Evolutionary conservation across 2,888 invertebrate genomes (phyloP), one percentile per base, ranked within the genome.

Genomic region (Apodemia zela): DNA sequence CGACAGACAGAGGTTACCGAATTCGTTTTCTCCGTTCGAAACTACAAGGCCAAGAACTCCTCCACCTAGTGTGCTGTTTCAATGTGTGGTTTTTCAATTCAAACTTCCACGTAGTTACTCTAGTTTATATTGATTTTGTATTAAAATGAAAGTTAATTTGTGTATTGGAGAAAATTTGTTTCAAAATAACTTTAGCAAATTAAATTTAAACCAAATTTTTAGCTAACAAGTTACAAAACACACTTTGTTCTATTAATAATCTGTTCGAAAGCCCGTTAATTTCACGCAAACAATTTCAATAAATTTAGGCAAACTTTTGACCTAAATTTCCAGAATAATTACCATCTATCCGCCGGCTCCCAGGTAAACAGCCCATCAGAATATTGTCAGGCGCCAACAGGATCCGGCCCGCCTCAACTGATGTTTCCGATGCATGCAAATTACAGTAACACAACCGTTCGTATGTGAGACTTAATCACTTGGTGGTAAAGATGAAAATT

Each of bases 361-460:
- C 47, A 66, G 67, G 68, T 69, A 69, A 70, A 68, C 66, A 70
- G 66, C 67, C 66, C 70, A 66, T 72, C 72, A 72, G 73, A 75
- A 74, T 67, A 71, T 71, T 69, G 69, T 67, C 60, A 70, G 65
- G 65, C 69, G 69, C 69, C 70, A 67, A 69, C 69, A 62, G 65
- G 73, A 71, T 73, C 73, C 74, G 69, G 49, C 73, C 70, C 72
- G 60, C 70, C 73, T 73, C 74, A 68, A 66, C 68, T 72, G 70
- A 70, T 73, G 72, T 72, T 72, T 73, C 75, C 73, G 73, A 75
- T 75, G 71, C 72, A 76, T 77, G 72, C 72, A 77, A 77, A 78
- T 77, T 75, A 75, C 73, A 71, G 70, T 68, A 60, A 68, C 65
- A 66, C 66, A 60, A 45, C 62, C 67, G 65, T 65, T 60, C 60